Evolutionary conservation across 2,113 vertebrate genomes (phyloP).

Genomic region (Phalacrocorax aristotelis): DNA sequence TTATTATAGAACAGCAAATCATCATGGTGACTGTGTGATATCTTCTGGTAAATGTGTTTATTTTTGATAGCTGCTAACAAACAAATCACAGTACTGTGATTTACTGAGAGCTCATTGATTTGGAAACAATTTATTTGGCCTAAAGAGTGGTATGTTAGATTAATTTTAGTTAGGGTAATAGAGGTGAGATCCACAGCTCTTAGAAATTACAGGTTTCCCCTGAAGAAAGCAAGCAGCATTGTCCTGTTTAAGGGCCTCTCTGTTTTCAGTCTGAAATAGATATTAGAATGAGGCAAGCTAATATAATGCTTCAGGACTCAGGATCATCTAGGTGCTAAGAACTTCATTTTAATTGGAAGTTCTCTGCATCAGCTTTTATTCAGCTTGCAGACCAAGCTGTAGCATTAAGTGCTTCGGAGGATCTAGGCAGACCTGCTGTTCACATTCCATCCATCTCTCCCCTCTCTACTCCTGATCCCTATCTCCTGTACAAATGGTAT

Average conservation of each 20-base stretch:
- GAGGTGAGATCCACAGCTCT: not conserved
- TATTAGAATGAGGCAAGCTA: not conserved
- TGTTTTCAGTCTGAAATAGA: not conserved
- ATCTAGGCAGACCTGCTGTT: not conserved
- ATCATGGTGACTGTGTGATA: not conserved
- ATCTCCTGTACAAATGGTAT: not conserved
- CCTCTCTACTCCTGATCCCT: not conserved
- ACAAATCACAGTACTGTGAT: not conserved
- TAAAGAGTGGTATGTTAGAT: not conserved
- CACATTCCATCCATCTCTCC: not conserved
- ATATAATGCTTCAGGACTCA: not conserved
- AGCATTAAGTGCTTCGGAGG: not conserved
- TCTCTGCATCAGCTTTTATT: not conserved
- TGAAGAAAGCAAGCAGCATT: not conserved
- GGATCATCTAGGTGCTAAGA: not conserved
- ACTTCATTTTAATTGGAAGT: not conserved
- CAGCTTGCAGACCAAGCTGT: not conserved
- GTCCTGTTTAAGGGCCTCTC: not conserved
- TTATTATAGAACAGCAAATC: not conserved
- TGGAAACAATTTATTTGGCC: not conserved
- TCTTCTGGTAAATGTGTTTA: not conserved
- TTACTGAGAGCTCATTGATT: not conserved
- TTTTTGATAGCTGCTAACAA: not conserved
- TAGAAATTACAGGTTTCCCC: not conserved
- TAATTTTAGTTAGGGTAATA: not conserved